Percentiles rank a stretch among this genome's conserved stretches.
Evolutionary conservation across 2,113 vertebrate genomes (phyloP).

Genomic region (Neotragus pygmaeus): DNA sequence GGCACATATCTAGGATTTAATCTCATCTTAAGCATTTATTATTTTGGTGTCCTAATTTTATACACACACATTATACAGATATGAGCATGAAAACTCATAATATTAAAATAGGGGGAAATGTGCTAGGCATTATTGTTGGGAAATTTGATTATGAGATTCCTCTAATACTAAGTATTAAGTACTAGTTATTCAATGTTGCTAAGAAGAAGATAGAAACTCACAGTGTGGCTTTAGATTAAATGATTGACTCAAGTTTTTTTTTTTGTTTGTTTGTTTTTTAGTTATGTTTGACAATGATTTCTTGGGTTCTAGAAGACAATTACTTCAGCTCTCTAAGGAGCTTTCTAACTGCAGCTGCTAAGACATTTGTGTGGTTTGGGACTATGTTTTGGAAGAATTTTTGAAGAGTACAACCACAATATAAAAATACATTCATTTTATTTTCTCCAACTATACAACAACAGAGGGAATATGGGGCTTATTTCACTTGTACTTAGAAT

Average conservation of each 20-base stretch:
- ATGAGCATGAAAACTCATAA: neutral
- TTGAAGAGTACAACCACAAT: neutral
- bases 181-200: neutral
- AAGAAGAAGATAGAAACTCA: neutral
- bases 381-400: neutral
- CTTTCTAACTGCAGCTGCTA: neutral
- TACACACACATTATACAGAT: neutral
- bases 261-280: neutral
- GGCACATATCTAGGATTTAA: neutral
- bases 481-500: neutral
- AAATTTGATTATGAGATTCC: neutral
- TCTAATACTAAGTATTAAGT: neutral
- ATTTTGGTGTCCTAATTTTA: neutral
- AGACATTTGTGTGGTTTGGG: neutral
- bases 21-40: neutral
- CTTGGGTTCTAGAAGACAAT: neutral
- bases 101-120: neutral
- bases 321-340: neutral
- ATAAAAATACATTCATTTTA: neutral
- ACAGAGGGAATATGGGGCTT: neutral
- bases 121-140: neutral
- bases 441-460: neutral
- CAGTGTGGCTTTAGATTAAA: neutral
- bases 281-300: neutral
- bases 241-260: neutral